Evolutionary conservation across 2,797 vertebrate species (phyloP).

Genomic region (Coregonus sp.): DNA sequence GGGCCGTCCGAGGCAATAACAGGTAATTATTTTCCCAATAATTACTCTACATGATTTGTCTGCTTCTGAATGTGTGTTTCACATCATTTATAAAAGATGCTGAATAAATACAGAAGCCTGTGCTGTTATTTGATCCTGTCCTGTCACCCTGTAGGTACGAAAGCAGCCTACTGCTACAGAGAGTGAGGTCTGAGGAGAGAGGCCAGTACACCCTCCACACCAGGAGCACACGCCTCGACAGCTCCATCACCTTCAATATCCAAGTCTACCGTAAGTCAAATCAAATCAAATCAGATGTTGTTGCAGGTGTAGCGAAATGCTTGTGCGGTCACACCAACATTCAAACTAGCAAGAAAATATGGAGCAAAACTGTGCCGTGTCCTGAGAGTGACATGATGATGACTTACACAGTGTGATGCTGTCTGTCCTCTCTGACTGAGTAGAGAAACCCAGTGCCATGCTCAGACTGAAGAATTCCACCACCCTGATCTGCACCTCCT

Average conservation of each 20-base stretch:
- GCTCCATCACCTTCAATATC: conserved; percentile 72
- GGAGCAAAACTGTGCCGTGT: background rate
- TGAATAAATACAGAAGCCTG: background rate
- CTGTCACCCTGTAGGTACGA: conserved; percentile 62
- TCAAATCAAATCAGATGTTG: no score
- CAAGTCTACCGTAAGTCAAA: conserved; percentile 71
- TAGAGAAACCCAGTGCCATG: conserved; percentile 56
- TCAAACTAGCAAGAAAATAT: background rate
- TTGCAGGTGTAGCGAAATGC: no score
- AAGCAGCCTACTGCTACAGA: conserved; percentile 67
- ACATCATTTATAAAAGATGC: background rate
- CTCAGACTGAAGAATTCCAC: conserved; percentile 48
- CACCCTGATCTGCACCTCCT: conserved; percentile 71
- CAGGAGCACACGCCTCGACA: conserved; percentile 60
- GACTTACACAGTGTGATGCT: no score
- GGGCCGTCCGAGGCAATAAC: conserved; percentile 21
- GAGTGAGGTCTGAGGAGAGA: conserved; percentile 72
- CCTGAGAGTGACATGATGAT: background rate
- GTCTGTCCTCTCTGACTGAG: background rate
- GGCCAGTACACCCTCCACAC: conserved; percentile 80
- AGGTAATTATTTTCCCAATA: conserved; percentile 49
- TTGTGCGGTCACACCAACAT: background rate
- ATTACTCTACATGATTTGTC: background rate
- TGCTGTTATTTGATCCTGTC: background rate
- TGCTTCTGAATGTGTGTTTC: background rate